These are phyloP conservation scores for Microcebus griseorufus DNA, from an alignment of 2,113 vertebrate genomes.

Conservation along the genomic window DNA sequence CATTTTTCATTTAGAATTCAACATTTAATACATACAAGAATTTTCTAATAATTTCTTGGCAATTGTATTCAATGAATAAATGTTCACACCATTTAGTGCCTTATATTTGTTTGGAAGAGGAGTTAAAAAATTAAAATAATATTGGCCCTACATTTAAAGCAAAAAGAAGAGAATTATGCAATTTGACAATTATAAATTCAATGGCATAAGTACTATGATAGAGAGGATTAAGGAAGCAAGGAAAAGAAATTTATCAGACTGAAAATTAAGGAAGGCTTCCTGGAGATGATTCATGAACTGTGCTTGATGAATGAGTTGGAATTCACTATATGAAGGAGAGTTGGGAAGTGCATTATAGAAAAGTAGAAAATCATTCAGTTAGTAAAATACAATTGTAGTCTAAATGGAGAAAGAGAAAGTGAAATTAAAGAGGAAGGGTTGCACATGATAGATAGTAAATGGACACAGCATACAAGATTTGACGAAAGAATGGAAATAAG, in stretches of 20 bases:
- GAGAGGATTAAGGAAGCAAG: background rate
- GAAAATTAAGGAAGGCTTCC: background rate
- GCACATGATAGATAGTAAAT: background rate
- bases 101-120: background rate
- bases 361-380: background rate
- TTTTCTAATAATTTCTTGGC: background rate
- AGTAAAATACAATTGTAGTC: background rate
- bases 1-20: background rate
- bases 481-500: background rate
- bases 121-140: background rate
- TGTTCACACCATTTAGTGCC: background rate
- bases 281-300: background rate
- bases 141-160: background rate
- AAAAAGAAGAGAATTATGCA: background rate
- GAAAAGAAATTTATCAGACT: background rate
- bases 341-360: background rate
- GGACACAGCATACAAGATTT: background rate
- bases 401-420: background rate
- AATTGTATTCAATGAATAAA: background rate
- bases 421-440: background rate
- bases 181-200: background rate
- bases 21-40: background rate
- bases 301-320: background rate
- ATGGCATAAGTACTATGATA: background rate
- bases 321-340: background rate